Percentiles rank a stretch among this genome's conserved stretches.
phyloP scores from a whole-genome alignment of 2,113 vertebrate species.

The Oryzias woworae region DNA sequence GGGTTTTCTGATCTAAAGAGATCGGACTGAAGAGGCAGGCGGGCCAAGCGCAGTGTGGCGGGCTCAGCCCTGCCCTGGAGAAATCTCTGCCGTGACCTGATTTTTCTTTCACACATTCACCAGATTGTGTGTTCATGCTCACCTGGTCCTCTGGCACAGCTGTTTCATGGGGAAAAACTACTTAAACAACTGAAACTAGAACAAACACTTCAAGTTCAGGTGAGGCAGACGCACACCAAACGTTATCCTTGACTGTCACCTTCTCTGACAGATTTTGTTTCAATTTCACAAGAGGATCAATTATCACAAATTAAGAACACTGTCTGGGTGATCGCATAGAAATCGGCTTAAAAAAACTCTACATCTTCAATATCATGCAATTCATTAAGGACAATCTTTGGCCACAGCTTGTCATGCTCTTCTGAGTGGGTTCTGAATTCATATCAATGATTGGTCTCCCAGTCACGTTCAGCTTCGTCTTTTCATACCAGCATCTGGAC shows the following conservation, averaged over 20 bases:
- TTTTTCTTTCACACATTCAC: slow-evolving; percentile 45
- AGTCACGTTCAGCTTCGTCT: slow-evolving; percentile 55
- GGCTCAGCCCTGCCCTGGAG: slow-evolving; percentile 65
- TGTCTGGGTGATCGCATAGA: slow-evolving; percentile 8
- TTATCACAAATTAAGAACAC: slow-evolving; percentile 31
- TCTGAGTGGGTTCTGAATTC: slow-evolving; percentile 37
- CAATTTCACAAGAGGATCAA: slow-evolving; percentile 40
- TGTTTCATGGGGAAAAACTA: slow-evolving; percentile 21
- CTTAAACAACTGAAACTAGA: slow-evolving; percentile 19
- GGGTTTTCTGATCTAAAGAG: slow-evolving; percentile 46
- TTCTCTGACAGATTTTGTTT: slow-evolving; percentile 16
- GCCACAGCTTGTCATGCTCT: slow-evolving; percentile 35
- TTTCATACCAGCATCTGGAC: slow-evolving; percentile 68
- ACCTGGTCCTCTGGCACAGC: slow-evolving; percentile 41
- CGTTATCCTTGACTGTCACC: neutral
- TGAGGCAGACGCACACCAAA: neutral
- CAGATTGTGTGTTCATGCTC: slow-evolving; percentile 39
- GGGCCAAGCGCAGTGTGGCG: slow-evolving; percentile 46
- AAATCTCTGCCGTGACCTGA: slow-evolving; percentile 59
- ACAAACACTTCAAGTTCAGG: slow-evolving; percentile 10
- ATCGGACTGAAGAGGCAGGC: slow-evolving; percentile 36
- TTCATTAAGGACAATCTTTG: neutral
- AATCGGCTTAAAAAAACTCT: slow-evolving; percentile 26
- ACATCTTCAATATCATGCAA: slow-evolving; percentile 16
- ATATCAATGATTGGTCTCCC: slow-evolving; percentile 43